Base-by-base conservation (phyloP, 1,140 invertebrate species). In the Drosophila fuyamai region DNA sequence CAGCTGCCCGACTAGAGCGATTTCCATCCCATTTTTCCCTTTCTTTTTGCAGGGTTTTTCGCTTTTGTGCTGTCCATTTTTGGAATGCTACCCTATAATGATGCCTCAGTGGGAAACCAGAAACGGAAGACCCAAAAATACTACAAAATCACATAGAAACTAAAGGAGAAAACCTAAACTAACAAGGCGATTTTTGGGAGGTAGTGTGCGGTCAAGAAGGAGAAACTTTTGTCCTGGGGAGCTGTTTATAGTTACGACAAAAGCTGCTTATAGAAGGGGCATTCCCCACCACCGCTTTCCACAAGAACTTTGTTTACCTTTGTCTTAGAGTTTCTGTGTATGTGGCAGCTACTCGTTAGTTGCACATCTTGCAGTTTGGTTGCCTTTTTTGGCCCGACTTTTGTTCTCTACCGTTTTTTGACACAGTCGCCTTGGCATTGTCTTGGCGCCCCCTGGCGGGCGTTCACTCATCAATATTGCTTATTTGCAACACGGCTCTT, bases 391-490 rank as follows among this genome's bases (percentile, higher is more conserved):
- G 50, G 59, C 9, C 44, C 36, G 41, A 60, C 61, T 79, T 83
- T 61, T 79, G 78, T 56, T 68, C 41, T 27, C 18, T 10, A 27
- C 14, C 38, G 29, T 16, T 65, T 38, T 56, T n/a, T 29, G 14
- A 10, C 56, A 16, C 63, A 56, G 57, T 70, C 36, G 63, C 63
- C 43, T 57, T 50, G 67, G 41, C 65, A 57, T 57, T 71, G 67
- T 70, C 67, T 57, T 44, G 71, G 78, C 70, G 77, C 81, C 81
- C 57, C 55, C 74, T 60, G 65, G 70, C 71, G 63, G 60, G 62
- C 53, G 51, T 68, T 56, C 72, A 80, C 84, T 71, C 83, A 88
- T 88, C 84, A 89, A 88, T 89, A 88, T 84, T 84, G 84, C 85
- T 86, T 88, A 86, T 89, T 79, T 89, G 76, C 79, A 76, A 73